A percentile compares a stretch with the other conserved stretches of the same genome.
phyloP scores from a whole-genome alignment of 1,140 invertebrate species.

The Tetranychus urticae region DNA sequence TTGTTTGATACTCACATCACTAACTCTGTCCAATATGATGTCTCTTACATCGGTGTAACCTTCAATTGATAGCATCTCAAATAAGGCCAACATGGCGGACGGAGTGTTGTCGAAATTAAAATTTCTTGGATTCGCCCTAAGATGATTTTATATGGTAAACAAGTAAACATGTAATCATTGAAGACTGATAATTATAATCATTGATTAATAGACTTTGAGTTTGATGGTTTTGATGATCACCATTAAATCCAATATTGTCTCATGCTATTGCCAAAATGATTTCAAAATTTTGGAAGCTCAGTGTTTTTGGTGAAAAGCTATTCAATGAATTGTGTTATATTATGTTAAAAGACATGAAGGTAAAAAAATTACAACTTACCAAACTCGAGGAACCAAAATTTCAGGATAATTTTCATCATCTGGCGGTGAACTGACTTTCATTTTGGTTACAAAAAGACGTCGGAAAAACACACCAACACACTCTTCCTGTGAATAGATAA shows the following conservation, averaged over 20 bases:
- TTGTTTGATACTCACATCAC: constrained; percentile 4
- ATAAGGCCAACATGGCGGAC: constrained; percentile 3
- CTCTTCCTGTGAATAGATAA: constrained; percentile 32
- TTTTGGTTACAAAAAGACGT: constrained; percentile 90
- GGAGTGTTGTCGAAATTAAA: constrained; percentile 6
- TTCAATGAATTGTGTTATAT: too few species aligned
- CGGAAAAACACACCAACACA: constrained; percentile 88
- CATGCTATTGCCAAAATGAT: not conserved
- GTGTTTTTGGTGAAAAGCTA: too few species aligned
- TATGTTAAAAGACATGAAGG: too few species aligned
- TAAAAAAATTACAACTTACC: constrained; percentile 32
- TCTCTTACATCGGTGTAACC: constrained; percentile 11
- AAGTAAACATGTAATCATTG: not conserved
- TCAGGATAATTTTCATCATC: constrained; percentile 65
- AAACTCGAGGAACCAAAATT: constrained; percentile 87
- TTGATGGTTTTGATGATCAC: not conserved
- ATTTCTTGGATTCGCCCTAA: constrained; percentile 12
- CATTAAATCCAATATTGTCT: not conserved
- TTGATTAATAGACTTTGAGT: not conserved
- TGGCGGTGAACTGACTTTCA: constrained; percentile 55
- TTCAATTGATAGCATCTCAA: constrained; percentile 11
- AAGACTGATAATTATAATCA: not conserved
- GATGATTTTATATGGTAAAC: not conserved
- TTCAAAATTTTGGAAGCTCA: too few species aligned
- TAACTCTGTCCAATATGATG: constrained; percentile 7